Evolutionary conservation across 2,888 invertebrate genomes (phyloP).

Genomic region (Xylota segnis): DNA sequence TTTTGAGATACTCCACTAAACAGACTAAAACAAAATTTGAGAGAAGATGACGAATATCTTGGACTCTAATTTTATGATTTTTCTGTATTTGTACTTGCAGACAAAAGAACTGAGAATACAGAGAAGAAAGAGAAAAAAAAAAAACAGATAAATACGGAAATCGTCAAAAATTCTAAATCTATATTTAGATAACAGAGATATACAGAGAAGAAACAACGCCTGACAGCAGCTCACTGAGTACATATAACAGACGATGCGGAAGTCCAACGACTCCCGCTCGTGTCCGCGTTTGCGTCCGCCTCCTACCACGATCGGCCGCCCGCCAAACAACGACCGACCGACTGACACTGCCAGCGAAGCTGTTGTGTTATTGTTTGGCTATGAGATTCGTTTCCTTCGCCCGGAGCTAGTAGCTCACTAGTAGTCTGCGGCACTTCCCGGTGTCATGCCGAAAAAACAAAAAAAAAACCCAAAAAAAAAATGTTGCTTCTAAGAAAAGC

Average conservation of each 20-base stretch:
- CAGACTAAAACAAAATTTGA: conserved; percentile 27
- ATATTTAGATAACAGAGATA: conserved; percentile 75
- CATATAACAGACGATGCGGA: conserved; percentile 75
- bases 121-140: conserved; percentile 34
- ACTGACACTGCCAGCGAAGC: conserved; percentile 71
- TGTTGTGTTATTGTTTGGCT: conserved; percentile 74
- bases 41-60: conserved; percentile 60
- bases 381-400: conserved; percentile 67
- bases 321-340: conserved; percentile 50
- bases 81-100: conserved; percentile 24
- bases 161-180: conserved; percentile 76
- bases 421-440: conserved; percentile 66
- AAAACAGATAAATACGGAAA: conserved; percentile 72
- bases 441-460: conserved; percentile 66
- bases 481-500: conserved; percentile 74
- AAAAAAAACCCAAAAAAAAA: conserved; percentile 41
- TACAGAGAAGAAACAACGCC: conserved; percentile 68
- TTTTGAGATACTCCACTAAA: not conserved
- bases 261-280: conserved; percentile 76
- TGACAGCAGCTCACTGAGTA: conserved; percentile 64
- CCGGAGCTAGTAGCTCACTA: conserved; percentile 66
- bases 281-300: conserved; percentile 62
- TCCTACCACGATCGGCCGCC: conserved; percentile 33
- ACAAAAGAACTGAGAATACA: conserved; percentile 58
- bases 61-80: conserved; percentile 44